Percentiles rank a stretch among this genome's conserved stretches.
Evolutionary conservation across 2,888 invertebrate genomes (phyloP).

Genomic region (Zeuzera pyrina): DNA sequence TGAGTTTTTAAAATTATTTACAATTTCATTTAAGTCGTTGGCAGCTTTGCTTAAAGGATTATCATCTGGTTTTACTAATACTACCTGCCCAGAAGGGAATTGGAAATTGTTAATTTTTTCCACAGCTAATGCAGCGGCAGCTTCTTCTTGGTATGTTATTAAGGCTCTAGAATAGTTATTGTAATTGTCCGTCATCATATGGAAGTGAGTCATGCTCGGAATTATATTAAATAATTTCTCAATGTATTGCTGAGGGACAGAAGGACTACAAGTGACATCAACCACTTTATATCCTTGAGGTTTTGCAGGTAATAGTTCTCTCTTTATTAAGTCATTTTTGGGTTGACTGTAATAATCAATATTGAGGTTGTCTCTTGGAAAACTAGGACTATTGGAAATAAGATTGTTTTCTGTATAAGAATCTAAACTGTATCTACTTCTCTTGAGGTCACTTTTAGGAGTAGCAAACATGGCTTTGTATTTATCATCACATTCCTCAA

Average conservation of each 20-base stretch:
- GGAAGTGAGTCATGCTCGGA: conserved; percentile 71
- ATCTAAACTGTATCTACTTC: conserved; percentile 41
- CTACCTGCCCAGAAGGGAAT: conserved; percentile 90
- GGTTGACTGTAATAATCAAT: conserved; percentile 15
- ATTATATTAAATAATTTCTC: conserved; percentile 90
- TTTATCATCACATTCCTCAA: conserved; percentile 88
- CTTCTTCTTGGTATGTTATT: conserved; percentile 47
- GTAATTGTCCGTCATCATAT: conserved; percentile 58
- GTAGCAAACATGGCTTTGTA: conserved; percentile 94
- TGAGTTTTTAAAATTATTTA: conserved; percentile 50
- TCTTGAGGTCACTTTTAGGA: conserved; percentile 76
- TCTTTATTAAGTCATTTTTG: conserved; percentile 18
- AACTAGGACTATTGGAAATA: conserved; percentile 13
- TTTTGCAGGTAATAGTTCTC: conserved; percentile 23
- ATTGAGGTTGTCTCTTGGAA: conserved; percentile 1
- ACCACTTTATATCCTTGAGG: conserved; percentile 75
- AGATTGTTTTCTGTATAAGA: conserved; percentile 7
- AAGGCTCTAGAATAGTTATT: conserved; percentile 55
- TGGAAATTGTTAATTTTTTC: conserved; percentile 93
- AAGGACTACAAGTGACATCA: conserved; percentile 80
- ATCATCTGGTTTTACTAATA: conserved; percentile 80
- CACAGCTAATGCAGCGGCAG: conserved; percentile 75
- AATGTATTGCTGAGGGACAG: conserved; percentile 81
- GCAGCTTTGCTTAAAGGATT: conserved; percentile 51
- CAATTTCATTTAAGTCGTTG: conserved; percentile 43